Evolutionary conservation across 2,888 invertebrate species (phyloP).

Genomic region (Hipparchia sbordonii): DNA sequence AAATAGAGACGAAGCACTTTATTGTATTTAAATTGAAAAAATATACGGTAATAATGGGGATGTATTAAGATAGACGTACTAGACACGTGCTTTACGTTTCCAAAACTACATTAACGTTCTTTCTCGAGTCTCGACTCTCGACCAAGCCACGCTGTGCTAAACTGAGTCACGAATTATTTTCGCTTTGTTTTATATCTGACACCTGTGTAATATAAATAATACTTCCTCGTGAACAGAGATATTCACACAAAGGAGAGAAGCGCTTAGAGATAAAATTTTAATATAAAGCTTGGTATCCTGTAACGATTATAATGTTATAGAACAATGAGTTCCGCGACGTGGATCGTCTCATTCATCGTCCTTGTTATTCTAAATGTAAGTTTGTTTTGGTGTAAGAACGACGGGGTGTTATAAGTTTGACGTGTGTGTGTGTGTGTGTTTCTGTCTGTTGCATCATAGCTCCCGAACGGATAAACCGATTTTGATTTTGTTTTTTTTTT

Average conservation of each 20-base stretch:
- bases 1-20: no score
- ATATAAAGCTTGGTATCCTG: conserved; percentile 40
- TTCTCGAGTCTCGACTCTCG: conserved; percentile 14
- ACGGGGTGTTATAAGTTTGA: background rate
- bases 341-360: conserved; percentile 45
- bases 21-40: no score
- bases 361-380: conserved; percentile 47
- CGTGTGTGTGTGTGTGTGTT: no score
- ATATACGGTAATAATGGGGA: no score
- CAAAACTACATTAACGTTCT: conserved; percentile 19
- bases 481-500: no score
- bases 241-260: conserved; percentile 35
- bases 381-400: conserved; percentile 13
- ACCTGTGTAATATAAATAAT: conserved; percentile 40
- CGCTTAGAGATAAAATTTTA: conserved; percentile 39
- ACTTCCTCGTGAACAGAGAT: conserved; percentile 34
- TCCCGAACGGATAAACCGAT: no score
- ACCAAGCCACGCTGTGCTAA: conserved; percentile 16
- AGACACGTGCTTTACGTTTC: background rate
- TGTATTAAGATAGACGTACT: no score
- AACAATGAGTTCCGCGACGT: conserved; percentile 44
- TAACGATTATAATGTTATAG: conserved; percentile 31
- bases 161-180: conserved; percentile 39
- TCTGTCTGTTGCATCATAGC: no score
- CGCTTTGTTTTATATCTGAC: conserved; percentile 43